These are phyloP conservation scores for Toxonevra muliebris DNA, from an alignment of 2,888 invertebrate genomes.

Conservation along the genomic window DNA sequence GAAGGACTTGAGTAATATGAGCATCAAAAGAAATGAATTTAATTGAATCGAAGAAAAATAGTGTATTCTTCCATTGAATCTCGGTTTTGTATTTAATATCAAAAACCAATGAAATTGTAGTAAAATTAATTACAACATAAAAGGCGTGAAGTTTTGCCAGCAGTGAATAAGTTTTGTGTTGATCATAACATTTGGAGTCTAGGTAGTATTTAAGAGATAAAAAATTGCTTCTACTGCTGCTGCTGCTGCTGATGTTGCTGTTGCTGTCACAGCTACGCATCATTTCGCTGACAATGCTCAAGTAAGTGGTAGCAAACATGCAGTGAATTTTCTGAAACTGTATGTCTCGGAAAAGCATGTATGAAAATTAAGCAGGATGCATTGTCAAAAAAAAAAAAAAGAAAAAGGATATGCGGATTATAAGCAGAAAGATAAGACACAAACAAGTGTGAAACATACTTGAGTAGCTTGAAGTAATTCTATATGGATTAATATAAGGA, in stretches of 20 bases:
- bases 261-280: constrained; percentile 20
- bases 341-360: constrained; percentile 12
- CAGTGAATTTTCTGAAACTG: background rate
- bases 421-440: constrained; percentile 4
- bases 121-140: constrained; percentile 57
- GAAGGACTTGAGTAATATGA: constrained; percentile 33
- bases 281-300: constrained; percentile 23
- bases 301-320: constrained; percentile 1
- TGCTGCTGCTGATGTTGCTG: background rate
- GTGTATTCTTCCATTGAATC: background rate
- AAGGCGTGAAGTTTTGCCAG: constrained; percentile 38
- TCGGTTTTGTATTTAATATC: background rate
- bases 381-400: constrained; percentile 33
- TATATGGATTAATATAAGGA: too few relatives aligned
- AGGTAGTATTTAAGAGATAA: constrained; percentile 11
- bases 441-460: constrained; percentile 14
- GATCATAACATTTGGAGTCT: background rate
- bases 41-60: constrained; percentile 24
- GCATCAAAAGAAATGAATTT: constrained; percentile 24
- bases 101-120: constrained; percentile 51
- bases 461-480: background rate
- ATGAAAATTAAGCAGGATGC: constrained; percentile 21
- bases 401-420: constrained; percentile 38
- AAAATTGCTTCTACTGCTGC: constrained; percentile 16
- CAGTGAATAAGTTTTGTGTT: background rate